These are phyloP conservation scores for Sanderia malayensis DNA, from an alignment of 30 jellyfish, hydroid and myxozoan genomes.

Conservation along the genomic window DNA sequence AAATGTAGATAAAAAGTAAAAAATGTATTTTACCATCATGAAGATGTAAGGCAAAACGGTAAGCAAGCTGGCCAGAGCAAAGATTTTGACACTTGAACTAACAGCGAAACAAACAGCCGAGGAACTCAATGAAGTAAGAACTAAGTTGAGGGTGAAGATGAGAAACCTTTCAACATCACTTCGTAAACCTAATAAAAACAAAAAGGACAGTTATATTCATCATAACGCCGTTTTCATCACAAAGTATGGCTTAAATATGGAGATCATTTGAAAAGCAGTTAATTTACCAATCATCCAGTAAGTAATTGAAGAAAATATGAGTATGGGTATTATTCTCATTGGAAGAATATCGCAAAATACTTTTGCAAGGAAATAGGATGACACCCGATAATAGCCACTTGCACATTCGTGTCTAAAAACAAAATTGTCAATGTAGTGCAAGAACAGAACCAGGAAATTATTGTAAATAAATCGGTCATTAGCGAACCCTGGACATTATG, in stretches of 20 bases:
- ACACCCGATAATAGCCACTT: conserved; percentile 91
- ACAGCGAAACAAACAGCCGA: conserved; percentile 69
- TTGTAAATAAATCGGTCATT: too few relatives aligned
- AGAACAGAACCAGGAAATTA: too few relatives aligned
- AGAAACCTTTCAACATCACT: conserved; percentile 54
- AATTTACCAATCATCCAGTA: conserved; percentile 95
- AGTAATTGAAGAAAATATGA: conserved; percentile 57
- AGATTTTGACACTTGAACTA: conserved; percentile 57
- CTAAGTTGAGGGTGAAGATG: conserved; percentile 48
- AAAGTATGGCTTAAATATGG: too few relatives aligned
- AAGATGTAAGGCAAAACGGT: conserved; percentile 70
- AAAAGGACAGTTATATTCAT: too few relatives aligned
- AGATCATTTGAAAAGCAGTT: too few relatives aligned
- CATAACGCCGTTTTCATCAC: too few relatives aligned
- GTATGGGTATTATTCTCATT: conserved; percentile 75
- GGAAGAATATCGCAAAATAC: conserved; percentile 80
- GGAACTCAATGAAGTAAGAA: conserved; percentile 58
- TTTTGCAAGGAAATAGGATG: conserved; percentile 79
- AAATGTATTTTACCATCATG: conserved; percentile 89
- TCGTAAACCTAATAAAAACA: conserved; percentile 50
- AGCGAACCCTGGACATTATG: too few relatives aligned
- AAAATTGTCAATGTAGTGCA: background rate
- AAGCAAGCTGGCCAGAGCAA: conserved; percentile 70
- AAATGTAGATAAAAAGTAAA: too few relatives aligned
- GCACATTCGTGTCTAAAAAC: conserved; percentile 82